Conservation (phyloP, 2,113 vertebrate genomes). For the Mustelus asterias region DNA sequence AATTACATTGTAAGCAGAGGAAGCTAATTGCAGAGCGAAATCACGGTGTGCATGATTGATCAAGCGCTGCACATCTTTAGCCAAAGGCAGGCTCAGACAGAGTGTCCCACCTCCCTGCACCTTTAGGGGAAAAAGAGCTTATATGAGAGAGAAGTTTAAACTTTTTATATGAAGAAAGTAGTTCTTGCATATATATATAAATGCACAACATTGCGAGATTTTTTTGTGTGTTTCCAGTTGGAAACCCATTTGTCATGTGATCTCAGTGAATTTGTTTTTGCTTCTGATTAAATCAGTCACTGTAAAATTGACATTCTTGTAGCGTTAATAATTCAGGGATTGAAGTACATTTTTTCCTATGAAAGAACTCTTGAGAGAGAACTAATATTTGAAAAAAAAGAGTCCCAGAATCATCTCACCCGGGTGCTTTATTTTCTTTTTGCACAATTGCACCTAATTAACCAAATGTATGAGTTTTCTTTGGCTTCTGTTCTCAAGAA, state of each 20-base stretch:
- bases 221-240: conserved; percentile 6
- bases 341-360: conserved; percentile 9
- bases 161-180: neutral
- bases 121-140: conserved; percentile 48
- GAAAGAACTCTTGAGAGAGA: neutral
- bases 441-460: conserved; percentile 26
- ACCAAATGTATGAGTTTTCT: conserved; percentile 15
- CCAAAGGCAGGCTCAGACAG: conserved; percentile 68
- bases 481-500: conserved; percentile 32
- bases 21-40: conserved; percentile 69
- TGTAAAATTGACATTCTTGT: conserved; percentile 8
- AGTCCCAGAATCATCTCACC: neutral
- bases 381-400: conserved; percentile 3
- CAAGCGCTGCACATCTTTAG: conserved; percentile 64
- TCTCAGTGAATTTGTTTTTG: neutral
- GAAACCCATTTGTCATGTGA: neutral
- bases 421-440: conserved; percentile 15
- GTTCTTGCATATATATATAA: neutral
- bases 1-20: conserved; percentile 63
- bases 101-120: conserved; percentile 58
- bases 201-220: neutral
- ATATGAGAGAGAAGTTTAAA: conserved; percentile 14
- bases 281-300: neutral
- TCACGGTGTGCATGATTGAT: conserved; percentile 73
- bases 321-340: neutral